Conservation (phyloP, 2,797 vertebrate genomes). For the Ciconia nigra region DNA sequence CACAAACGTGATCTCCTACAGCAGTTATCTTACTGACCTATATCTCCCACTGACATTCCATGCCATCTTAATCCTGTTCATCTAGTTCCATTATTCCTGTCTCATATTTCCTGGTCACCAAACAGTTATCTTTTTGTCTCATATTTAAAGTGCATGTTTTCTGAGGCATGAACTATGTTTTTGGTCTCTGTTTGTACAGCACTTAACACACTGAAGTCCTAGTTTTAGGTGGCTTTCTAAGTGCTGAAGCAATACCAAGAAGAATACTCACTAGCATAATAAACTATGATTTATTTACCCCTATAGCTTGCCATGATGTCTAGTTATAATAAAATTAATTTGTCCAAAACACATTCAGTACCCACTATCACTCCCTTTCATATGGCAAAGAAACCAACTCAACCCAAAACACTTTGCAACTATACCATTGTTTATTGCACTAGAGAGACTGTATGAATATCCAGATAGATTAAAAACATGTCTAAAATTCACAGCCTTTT, state of each 20-base stretch:
- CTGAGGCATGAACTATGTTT: neutral
- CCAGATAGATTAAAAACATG: conserved; percentile 1
- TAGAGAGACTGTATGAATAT: conserved; percentile 1
- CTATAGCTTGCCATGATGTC: neutral
- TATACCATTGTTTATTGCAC: neutral
- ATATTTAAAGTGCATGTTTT: neutral
- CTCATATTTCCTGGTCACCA: neutral
- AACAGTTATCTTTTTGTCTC: neutral
- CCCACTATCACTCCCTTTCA: neutral
- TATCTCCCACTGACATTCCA: neutral
- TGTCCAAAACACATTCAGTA: neutral
- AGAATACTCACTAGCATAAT: neutral
- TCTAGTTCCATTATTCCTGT: neutral
- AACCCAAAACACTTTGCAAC: neutral
- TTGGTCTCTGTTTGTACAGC: neutral
- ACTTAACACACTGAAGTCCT: neutral
- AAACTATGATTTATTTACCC: neutral
- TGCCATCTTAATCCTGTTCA: neutral
- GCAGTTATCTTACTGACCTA: neutral
- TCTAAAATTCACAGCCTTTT: neutral
- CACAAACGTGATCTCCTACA: neutral
- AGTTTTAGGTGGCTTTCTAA: neutral
- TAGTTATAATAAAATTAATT: neutral
- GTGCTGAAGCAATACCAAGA: neutral
- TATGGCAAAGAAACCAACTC: neutral